A percentile compares a stretch with the other conserved stretches of the same genome.
Conservation (phyloP, 2,797 vertebrate species). For the Austrolebias charrua region DNA sequence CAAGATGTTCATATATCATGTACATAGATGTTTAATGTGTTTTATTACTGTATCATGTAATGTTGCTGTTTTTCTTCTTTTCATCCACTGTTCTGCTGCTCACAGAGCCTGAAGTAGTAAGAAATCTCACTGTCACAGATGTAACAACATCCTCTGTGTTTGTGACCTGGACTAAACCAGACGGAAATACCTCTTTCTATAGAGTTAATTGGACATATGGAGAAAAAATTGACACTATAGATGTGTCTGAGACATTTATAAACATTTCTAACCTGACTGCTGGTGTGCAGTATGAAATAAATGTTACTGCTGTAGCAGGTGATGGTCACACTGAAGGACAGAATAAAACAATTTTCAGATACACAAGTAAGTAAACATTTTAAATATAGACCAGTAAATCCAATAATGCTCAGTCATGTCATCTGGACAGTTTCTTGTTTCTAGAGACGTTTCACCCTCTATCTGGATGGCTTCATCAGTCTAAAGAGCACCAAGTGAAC, state of each 20-base stretch:
- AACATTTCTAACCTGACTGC: constrained; percentile 37
- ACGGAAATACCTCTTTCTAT: constrained; percentile 9
- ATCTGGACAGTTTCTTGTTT: too few species aligned
- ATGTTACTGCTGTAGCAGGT: constrained; percentile 42
- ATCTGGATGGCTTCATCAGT: too few species aligned
- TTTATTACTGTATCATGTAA: neutral
- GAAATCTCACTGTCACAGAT: neutral
- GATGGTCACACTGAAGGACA: constrained; percentile 1
- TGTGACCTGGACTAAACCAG: constrained; percentile 44
- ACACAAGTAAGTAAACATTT: constrained; percentile 25
- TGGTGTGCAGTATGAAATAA: constrained; percentile 8
- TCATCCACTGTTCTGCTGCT: neutral
- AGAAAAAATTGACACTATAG: rapidly evolving
- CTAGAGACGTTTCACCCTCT: too few species aligned
- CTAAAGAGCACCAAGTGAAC: too few species aligned
- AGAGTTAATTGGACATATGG: constrained; percentile 35
- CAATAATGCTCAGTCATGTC: too few species aligned
- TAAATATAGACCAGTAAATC: too few species aligned
- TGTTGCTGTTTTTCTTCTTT: neutral
- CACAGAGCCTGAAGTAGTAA: constrained; percentile 4
- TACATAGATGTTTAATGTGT: too few species aligned
- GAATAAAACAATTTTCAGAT: neutral
- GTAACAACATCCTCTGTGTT: constrained; percentile 41
- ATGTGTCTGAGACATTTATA: neutral
- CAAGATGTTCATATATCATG: too few species aligned